Base-by-base conservation (phyloP, 2,888 invertebrate genomes). In the Chirona hameri region DNA sequence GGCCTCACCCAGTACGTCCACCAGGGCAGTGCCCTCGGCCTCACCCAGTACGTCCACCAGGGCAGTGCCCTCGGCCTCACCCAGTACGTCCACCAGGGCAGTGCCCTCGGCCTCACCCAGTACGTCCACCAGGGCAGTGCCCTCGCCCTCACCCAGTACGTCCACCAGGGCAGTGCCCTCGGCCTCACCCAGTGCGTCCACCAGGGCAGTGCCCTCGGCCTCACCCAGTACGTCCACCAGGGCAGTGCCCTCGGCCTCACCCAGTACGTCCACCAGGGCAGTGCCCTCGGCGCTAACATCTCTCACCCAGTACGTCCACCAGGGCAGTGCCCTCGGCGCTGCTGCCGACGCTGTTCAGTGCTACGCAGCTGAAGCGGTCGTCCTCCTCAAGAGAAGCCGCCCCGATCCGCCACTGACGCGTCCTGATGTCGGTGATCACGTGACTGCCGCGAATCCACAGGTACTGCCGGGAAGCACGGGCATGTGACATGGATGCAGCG, bases 311-410 rank as follows among this genome's bases (percentile, higher is more conserved):
- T 81, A 94, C 93, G 86, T 93, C 91, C 86, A 95, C 91, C 86
- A 91, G 91, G 83, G 92, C 91, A 60, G 91, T 91, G 46, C 92
- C 93, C 81, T 92, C 90, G 83, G 91, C 90, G 82, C 94, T 93
- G 86, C 93, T 92, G 0, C 97, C 97, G 0, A 95, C 95, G 21
- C 93, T 92, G 88, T 95, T 97, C 88, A 91, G 91, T 0, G 96
- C 96, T 85, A 93, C 91, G 87, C 98, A 98, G 0, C 95, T 93
- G 89, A 96, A 97, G 90, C 95, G 95, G 86, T 95, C 94, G 84
- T 95, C 91, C 81, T 95, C 94, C 87, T 95, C 94, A 84, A 97
- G 89, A 21, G 94, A 93, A 24, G 95, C 96, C 0, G 95, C 94
- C 84, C 93, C 93, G 84, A 96, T 93, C 52, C 92, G 93, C 91